Percentiles rank a stretch among this genome's conserved stretches.
phyloP scores from a whole-genome alignment of 1,140 invertebrate species.

The Penaeus chinensis region DNA sequence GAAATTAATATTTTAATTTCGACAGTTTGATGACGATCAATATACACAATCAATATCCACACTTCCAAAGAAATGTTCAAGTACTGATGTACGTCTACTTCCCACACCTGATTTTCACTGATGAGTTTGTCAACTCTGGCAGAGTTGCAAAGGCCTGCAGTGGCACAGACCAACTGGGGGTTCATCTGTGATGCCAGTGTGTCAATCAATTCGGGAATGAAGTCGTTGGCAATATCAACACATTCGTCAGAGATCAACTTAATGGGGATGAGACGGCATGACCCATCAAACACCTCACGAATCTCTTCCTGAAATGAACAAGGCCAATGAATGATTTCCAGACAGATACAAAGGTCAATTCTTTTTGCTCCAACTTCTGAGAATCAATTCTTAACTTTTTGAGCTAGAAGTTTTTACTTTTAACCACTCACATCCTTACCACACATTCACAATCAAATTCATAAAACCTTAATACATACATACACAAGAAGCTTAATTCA shows the following conservation, averaged over 20 bases:
- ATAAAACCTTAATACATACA: too few relatives aligned
- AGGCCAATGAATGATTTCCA: not conserved
- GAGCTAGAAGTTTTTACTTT: too few relatives aligned
- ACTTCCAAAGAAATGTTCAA: not conserved
- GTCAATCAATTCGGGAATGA: slow-evolving; percentile 88
- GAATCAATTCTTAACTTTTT: too few relatives aligned
- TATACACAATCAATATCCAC: too few relatives aligned
- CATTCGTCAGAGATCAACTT: slow-evolving; percentile 83
- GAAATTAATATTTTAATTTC: too few relatives aligned
- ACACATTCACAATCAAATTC: too few relatives aligned
- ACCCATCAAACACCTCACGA: slow-evolving; percentile 88
- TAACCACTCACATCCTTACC: too few relatives aligned
- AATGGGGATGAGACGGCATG: slow-evolving; percentile 84
- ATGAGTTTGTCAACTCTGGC: slow-evolving; percentile 77
- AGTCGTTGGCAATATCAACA: slow-evolving; percentile 83
- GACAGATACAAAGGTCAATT: too few relatives aligned
- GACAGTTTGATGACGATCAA: too few relatives aligned
- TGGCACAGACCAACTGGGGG: slow-evolving; percentile 84
- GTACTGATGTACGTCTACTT: too few relatives aligned
- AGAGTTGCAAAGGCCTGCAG: slow-evolving; percentile 89
- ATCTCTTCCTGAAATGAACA: slow-evolving; percentile 78
- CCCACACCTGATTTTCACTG: slow-evolving; percentile 67
- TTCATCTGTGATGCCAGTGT: slow-evolving; percentile 88
- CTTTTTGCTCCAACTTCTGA: too few relatives aligned
- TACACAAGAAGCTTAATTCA: too few relatives aligned